phyloP scores from a whole-genome alignment of 1,140 invertebrate genomes.

The Heliconius melpomene region DNA sequence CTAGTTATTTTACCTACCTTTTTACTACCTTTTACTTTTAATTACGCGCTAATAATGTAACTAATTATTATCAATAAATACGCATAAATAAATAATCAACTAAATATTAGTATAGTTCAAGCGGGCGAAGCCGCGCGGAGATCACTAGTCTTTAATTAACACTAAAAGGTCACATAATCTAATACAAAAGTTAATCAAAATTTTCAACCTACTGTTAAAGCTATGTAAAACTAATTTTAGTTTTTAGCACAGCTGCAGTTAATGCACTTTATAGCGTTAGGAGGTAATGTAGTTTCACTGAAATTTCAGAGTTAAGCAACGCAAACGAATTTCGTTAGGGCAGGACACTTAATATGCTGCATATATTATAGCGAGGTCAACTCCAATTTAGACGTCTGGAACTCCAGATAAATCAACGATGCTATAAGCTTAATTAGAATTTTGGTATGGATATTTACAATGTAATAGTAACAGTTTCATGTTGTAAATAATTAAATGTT shows the following conservation, averaged over 20 bases:
- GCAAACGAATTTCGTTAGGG: conserved; percentile 12
- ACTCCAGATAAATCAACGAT: conserved; percentile 3
- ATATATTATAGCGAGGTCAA: conserved; percentile 10
- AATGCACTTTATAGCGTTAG: conserved; percentile 1
- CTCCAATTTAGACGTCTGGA: conserved; percentile 10
- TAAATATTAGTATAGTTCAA: too few species aligned
- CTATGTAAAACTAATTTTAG: conserved; percentile 6
- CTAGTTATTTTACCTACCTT: too few species aligned
- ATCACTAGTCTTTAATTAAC: not conserved
- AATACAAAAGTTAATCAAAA: conserved; percentile 6
- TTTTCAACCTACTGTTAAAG: not conserved
- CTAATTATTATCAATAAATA: too few species aligned
- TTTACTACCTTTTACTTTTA: too few species aligned
- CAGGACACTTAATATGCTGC: conserved; percentile 5
- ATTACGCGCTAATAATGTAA: too few species aligned
- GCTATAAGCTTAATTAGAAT: not conserved
- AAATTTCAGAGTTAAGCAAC: conserved; percentile 9
- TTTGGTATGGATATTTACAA: not conserved
- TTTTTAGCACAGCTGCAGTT: conserved; percentile 11
- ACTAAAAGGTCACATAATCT: not conserved
- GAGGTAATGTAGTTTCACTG: not conserved
- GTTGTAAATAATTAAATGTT: not conserved
- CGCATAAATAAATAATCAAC: too few species aligned
- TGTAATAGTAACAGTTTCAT: not conserved
- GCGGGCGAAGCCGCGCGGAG: too few species aligned